Evolutionary conservation across 1,140 invertebrate genomes (phyloP), one percentile per base, ranked within the genome.

Genomic region (Orchesella cincta): DNA sequence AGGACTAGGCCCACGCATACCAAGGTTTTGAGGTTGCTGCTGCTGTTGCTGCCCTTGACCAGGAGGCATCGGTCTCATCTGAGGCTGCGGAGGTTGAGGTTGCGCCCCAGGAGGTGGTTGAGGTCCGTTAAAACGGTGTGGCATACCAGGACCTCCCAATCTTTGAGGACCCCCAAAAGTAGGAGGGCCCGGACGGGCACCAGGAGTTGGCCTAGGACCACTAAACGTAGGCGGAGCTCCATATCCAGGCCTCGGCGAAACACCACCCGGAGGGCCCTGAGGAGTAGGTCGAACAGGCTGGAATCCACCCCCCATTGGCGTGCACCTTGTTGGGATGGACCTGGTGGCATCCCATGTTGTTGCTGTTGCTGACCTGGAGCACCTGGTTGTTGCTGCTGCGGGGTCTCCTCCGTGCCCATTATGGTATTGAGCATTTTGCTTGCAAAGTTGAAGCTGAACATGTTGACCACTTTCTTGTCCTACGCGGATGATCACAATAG

Each of bases 401-500:
- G 79, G 39, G 81, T 75, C 54, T 86, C 84, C 35, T 83, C 85
- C 54, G 83, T 84, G 71, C 85, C 85, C 79, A 86, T 86, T 20
- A 86, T 84, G 81, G 84, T 85, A 79, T 86, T 86, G 75, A 86
- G 82, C 84, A 86, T 86, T 79, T 86, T 86, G 79, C 83, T 86
- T 8, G 85, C 85, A 78, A 86, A 86, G 79, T 83, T 86, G 79
- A 86, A 85, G 80, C 84, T 86, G 78, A 86, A 85, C 86, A 86
- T 86, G 75, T 71, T 81, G 74, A 31, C 62, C 1, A 28, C 57
- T 76, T 33, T 1, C 1, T 46, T 20, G 39, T 46, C 8, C 39
- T 46, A 8, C 8, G 39, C 39, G 8, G 39, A 46, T 46, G 39
- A 46, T 46, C 39, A 46, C 39, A 46, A 46, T 46, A 46, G 39